Conservation (phyloP, 2,888 invertebrate species). For the Tenthredo notha region DNA sequence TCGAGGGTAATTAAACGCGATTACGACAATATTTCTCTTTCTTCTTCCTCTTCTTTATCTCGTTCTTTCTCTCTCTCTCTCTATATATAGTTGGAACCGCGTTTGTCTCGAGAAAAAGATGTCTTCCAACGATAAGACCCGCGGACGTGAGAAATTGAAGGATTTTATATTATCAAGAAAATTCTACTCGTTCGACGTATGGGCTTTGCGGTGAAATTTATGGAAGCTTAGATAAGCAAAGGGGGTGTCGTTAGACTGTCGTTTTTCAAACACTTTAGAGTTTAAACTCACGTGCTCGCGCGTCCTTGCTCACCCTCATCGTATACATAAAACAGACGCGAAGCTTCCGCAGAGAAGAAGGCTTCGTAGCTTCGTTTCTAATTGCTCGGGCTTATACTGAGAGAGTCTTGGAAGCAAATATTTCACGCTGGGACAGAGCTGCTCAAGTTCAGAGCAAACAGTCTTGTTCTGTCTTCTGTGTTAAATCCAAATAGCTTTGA, state of each 20-base stretch:
- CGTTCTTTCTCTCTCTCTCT: not conserved
- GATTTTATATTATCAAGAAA: conserved; percentile 18
- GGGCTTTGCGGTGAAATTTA: conserved; percentile 42
- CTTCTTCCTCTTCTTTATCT: not conserved
- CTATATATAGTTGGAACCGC: not conserved
- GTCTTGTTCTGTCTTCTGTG: conserved; percentile 44
- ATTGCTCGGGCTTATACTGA: conserved; percentile 45
- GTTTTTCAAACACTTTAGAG: conserved; percentile 47
- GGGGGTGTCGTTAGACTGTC: conserved; percentile 47
- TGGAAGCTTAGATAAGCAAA: conserved; percentile 37
- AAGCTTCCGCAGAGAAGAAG: conserved; percentile 15
- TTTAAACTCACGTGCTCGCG: conserved; percentile 41
- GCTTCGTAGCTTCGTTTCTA: conserved; percentile 44
- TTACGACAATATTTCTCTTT: conserved; percentile 17
- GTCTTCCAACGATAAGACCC: not conserved
- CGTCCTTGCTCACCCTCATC: conserved; percentile 27
- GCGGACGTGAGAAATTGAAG: conserved; percentile 27
- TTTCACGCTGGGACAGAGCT: conserved; percentile 50
- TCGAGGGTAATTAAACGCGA: conserved; percentile 2
- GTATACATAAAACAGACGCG: conserved; percentile 47
- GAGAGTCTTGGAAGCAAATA: conserved; percentile 49
- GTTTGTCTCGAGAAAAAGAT: conserved; percentile 7
- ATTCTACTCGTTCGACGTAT: conserved; percentile 36
- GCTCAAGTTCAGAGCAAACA: conserved; percentile 53
- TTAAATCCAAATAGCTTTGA: conserved; percentile 44